phyloP scores from a whole-genome alignment of 2,113 vertebrate species.

The Brachypodius melanocephalos region DNA sequence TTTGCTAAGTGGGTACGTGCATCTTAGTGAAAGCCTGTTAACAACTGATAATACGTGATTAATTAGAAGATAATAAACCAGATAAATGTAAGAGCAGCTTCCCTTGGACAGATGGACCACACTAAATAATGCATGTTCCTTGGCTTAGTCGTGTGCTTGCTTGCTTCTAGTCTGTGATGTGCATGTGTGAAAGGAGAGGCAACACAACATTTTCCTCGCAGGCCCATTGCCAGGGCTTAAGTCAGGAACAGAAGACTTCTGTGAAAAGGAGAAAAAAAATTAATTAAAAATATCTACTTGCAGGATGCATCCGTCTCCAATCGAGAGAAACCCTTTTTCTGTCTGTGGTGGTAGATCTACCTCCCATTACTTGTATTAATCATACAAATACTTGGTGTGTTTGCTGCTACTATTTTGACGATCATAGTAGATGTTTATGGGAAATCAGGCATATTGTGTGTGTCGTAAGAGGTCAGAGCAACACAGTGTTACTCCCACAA shows the following conservation, averaged over 20 bases:
- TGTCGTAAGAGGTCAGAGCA: neutral
- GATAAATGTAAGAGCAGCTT: slow-evolving; percentile 15
- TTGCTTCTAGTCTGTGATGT: neutral
- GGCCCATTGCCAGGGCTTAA: neutral
- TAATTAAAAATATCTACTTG: neutral
- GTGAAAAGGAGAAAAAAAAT: neutral
- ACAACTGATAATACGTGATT: neutral
- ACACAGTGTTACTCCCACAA: neutral
- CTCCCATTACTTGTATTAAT: neutral
- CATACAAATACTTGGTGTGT: neutral
- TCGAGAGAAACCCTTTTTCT: neutral
- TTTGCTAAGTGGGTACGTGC: neutral
- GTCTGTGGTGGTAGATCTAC: neutral
- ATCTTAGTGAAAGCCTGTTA: neutral
- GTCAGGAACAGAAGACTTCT: neutral
- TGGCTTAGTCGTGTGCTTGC: neutral
- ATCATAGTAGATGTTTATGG: neutral
- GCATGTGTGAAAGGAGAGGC: neutral
- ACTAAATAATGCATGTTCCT: neutral
- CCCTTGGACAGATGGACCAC: slow-evolving; percentile 22
- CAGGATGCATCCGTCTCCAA: neutral
- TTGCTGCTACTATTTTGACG: neutral
- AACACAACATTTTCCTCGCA: neutral
- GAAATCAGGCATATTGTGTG: neutral
- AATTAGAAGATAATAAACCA: slow-evolving; percentile 2